A percentile compares a stretch with the other conserved stretches of the same genome.
Evolutionary conservation across 2,113 vertebrate genomes (phyloP).

Genomic region (Scortum barcoo): DNA sequence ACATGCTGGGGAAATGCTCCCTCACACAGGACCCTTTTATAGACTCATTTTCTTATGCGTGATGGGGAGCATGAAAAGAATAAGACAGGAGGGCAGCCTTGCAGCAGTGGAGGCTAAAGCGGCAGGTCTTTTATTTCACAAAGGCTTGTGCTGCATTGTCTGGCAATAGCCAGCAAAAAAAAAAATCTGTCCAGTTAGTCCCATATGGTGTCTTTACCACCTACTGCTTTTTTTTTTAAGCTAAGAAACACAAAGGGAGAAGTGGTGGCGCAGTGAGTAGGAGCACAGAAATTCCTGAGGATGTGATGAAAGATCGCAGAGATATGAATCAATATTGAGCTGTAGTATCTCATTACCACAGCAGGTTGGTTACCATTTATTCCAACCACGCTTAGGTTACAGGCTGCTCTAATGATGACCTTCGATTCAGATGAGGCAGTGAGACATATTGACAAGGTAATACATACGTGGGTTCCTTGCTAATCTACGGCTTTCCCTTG

Average conservation of each 20-base stretch:
- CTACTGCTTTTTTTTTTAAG: slow-evolving; percentile 34
- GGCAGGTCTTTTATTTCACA: slow-evolving; percentile 66
- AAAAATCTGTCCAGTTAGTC: slow-evolving; percentile 33
- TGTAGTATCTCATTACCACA: slow-evolving; percentile 48
- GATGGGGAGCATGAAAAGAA: slow-evolving; percentile 66
- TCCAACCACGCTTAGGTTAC: slow-evolving; percentile 33
- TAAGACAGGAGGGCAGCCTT: slow-evolving; percentile 45
- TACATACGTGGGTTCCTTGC: slow-evolving; percentile 45
- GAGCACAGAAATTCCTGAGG: slow-evolving; percentile 11
- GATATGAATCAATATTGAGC: slow-evolving; percentile 56
- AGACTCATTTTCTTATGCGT: slow-evolving; percentile 40
- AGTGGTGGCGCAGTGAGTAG: slow-evolving; percentile 30
- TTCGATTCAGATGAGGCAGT: slow-evolving; percentile 52
- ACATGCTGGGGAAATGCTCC: slow-evolving; percentile 20
- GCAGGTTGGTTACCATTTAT: slow-evolving; percentile 24
- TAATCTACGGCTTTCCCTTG: slow-evolving; percentile 51
- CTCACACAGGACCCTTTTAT: slow-evolving; percentile 44
- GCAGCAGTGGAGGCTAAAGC: slow-evolving; percentile 60
- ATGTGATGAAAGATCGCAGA: slow-evolving; percentile 28
- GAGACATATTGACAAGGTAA: slow-evolving; percentile 60
- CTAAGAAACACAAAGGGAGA: slow-evolving; percentile 26
- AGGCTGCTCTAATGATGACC: slow-evolving; percentile 33
- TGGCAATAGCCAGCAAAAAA: slow-evolving; percentile 48
- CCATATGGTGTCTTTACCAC: slow-evolving; percentile 38
- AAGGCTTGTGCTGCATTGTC: slow-evolving; percentile 70